A percentile compares a stretch with the other conserved stretches of the same genome.
These are phyloP conservation scores for Lepidurus arcticus DNA, from an alignment of 1,140 invertebrate genomes.

Conservation along the genomic window DNA sequence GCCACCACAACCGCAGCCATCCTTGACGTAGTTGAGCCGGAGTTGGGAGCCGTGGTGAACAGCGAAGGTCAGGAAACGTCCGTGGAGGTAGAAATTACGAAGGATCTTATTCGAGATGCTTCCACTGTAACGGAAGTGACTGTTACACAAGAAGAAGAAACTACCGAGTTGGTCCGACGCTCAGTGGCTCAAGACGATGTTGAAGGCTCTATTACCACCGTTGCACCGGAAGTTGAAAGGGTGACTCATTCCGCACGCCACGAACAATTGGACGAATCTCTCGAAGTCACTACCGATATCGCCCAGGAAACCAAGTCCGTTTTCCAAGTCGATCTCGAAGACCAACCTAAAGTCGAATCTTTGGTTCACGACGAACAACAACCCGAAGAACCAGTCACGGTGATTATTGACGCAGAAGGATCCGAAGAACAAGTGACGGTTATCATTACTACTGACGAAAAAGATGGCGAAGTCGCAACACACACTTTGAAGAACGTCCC, in stretches of 20 bases:
- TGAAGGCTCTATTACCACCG: neutral
- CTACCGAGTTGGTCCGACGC: neutral
- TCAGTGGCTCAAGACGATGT: neutral
- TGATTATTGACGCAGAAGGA: neutral
- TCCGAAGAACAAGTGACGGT: neutral
- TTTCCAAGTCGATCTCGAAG: neutral
- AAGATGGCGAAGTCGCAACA: conserved; percentile 4
- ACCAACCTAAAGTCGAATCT: neutral
- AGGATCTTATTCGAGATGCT: conserved; percentile 10
- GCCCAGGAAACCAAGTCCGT: neutral
- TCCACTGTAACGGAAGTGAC: neutral
- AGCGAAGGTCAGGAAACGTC: neutral
- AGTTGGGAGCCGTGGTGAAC: neutral
- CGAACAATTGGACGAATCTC: neutral
- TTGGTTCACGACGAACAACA: neutral
- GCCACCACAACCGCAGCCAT: conserved; percentile 7
- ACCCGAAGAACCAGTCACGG: neutral
- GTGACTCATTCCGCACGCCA: neutral
- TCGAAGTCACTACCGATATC: neutral
- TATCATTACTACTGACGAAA: neutral
- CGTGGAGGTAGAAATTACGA: neutral
- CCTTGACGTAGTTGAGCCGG: neutral
- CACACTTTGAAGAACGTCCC: neutral
- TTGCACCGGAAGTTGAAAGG: neutral
- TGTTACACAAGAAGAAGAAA: neutral